phyloP scores from a whole-genome alignment of 2,113 vertebrate species.

The Probosciger aterrimus region DNA sequence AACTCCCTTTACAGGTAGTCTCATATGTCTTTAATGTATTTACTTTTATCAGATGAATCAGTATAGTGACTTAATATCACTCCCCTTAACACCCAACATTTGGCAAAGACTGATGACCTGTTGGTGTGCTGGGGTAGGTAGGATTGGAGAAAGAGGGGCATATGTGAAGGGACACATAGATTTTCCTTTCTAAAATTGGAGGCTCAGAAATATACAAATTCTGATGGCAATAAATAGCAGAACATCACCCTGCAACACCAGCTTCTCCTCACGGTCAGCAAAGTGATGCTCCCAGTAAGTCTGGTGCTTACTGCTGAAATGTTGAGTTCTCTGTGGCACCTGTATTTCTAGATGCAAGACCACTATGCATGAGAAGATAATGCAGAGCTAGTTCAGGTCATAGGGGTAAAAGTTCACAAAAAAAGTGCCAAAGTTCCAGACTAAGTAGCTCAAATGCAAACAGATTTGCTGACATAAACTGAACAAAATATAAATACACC shows the following conservation, averaged over 20 bases:
- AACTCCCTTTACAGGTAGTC: not conserved
- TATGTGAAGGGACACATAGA: not conserved
- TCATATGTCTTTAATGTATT: not conserved
- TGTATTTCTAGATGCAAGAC: not conserved
- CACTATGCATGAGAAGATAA: not conserved
- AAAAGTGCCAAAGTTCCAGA: not conserved
- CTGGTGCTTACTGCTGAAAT: not conserved
- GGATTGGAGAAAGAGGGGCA: not conserved
- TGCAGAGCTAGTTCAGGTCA: not conserved
- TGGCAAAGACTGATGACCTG: not conserved
- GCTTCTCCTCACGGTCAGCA: not conserved
- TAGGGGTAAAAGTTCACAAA: not conserved
- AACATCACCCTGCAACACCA: not conserved
- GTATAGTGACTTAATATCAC: not conserved
- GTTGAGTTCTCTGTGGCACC: not conserved
- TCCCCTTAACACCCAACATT: not conserved
- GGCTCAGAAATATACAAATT: not conserved
- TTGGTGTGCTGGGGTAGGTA: not conserved
- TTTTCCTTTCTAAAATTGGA: not conserved
- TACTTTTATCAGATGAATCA: not conserved
- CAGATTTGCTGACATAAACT: not conserved
- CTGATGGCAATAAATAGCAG: not conserved
- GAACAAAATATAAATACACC: not conserved
- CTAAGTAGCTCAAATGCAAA: not conserved
- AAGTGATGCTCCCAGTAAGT: not conserved